Evolutionary conservation across 2,113 vertebrate species (phyloP).

Genomic region (Pomatostomus ruficeps): DNA sequence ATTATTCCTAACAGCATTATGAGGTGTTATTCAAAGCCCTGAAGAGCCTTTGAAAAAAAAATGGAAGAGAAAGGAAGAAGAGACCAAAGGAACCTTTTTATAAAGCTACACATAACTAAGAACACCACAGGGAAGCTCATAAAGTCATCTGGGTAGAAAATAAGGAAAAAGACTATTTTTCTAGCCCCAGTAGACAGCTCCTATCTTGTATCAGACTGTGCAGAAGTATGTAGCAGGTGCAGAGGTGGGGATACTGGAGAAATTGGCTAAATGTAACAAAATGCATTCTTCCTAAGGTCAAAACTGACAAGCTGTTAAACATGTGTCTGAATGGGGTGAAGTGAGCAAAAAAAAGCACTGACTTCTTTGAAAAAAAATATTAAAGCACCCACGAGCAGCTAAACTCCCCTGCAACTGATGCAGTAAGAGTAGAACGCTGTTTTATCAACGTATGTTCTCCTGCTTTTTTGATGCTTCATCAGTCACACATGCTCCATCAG

Average conservation of each 20-base stretch:
- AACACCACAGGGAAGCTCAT: slow-evolving; percentile 27
- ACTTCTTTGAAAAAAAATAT: background rate
- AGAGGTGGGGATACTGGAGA: background rate
- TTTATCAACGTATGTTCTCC: background rate
- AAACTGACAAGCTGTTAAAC: background rate
- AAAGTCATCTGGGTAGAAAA: slow-evolving; percentile 1
- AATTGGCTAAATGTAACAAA: background rate
- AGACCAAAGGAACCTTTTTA: slow-evolving; percentile 46
- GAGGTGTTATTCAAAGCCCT: slow-evolving; percentile 39
- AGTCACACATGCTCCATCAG: background rate
- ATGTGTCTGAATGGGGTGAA: background rate
- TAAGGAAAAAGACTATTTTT: slow-evolving; percentile 1
- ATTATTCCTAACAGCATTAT: slow-evolving; percentile 38
- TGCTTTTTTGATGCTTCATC: background rate
- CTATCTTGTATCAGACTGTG: background rate
- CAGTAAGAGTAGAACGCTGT: background rate
- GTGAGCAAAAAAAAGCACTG: background rate
- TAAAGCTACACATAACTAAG: slow-evolving; percentile 8
- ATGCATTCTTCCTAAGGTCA: background rate
- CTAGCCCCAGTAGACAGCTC: background rate
- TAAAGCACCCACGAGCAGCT: background rate
- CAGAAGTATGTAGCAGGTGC: background rate
- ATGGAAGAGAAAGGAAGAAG: background rate
- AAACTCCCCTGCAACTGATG: background rate
- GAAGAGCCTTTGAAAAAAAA: slow-evolving; percentile 16